Base-by-base conservation (phyloP, 1,140 invertebrate genomes). In the Aporrectodea caliginosa region DNA sequence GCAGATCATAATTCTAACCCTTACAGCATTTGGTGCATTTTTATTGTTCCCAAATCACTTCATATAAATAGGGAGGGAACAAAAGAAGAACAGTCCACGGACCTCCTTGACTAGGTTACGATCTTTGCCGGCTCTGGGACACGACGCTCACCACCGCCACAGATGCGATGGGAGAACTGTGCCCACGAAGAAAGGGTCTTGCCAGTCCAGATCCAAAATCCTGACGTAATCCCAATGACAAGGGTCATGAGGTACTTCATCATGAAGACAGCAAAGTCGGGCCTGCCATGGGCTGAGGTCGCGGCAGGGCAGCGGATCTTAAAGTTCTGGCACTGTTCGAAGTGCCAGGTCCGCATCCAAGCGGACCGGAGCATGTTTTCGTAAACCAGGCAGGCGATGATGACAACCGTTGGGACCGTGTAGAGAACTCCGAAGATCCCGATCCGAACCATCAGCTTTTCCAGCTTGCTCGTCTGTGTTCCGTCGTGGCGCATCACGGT, bases 391-490 rank as follows among this genome's bases (percentile, higher is more conserved):
- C 96, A 98, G n/a, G 93, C 93, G 43, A 99, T 93, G n/a, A 98
- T 93, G 69, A 98, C 93, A 16, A 97, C 89, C 0, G 97, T 96
- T 12, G 98, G 97, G 14, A 99, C 92, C 16, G 95, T 97, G 87
- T 99, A 99, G 0, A 99, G 90, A 0, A 99, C 94, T 85, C 93
- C 92, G 84, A 98, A 98, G 74, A 98, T 93, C 22, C 96, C 96
- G 83, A 99, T 99, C 73, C 97, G 92, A 79, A 98, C 94, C 96
- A 99, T 99, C 14, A 99, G 90, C 85, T 98, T 98, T 87, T 98
- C 97, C 70, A 99, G 89, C 89, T 98, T 98, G 86, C 97, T 95
- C 0, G 97, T 98, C 88, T 97, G 95, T 92, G 89, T 96, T 68
- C 88, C 95, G 87, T 89, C 87, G 79, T 86, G 87, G 84, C 98